A percentile compares a stretch with the other conserved stretches of the same genome.
Conservation (phyloP, 2,888 invertebrate genomes). For the Xanthostigma xanthostigma region DNA sequence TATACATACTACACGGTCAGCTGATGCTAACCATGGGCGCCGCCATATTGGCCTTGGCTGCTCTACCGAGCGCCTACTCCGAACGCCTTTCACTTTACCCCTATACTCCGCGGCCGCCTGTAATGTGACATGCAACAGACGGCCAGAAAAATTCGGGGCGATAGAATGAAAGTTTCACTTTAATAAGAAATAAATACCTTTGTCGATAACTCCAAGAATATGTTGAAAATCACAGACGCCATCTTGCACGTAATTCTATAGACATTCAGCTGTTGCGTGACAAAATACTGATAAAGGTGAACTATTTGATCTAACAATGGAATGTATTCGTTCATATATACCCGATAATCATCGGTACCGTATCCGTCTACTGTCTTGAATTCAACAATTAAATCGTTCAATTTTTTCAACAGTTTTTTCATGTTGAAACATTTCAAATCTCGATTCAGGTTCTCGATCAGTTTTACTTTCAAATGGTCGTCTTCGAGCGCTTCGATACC, state of each 20-base stretch:
- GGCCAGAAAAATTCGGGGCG: no score
- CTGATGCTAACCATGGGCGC: no score
- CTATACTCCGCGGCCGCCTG: no score
- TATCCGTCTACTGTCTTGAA: slow-evolving; percentile 28
- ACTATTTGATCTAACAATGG: slow-evolving; percentile 68
- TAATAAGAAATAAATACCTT: slow-evolving; percentile 37
- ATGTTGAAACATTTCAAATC: slow-evolving; percentile 47
- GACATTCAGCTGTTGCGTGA: slow-evolving; percentile 62
- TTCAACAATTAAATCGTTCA: slow-evolving; percentile 24
- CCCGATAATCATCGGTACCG: slow-evolving; percentile 16
- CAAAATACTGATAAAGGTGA: slow-evolving; percentile 59
- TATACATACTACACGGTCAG: no score
- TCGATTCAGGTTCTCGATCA: slow-evolving; percentile 43
- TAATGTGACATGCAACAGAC: no score
- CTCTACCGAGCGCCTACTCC: no score
- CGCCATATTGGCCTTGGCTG: no score
- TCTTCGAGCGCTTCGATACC: slow-evolving; percentile 39
- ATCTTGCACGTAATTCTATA: slow-evolving; percentile 73
- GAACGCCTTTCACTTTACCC: no score
- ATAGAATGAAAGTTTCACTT: no score
- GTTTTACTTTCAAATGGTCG: slow-evolving; percentile 48
- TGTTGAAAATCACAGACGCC: slow-evolving; percentile 62
- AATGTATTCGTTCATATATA: slow-evolving; percentile 23
- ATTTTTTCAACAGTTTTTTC: slow-evolving; percentile 22
- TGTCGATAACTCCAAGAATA: slow-evolving; percentile 68